Base-by-base conservation (phyloP, 2,113 vertebrate species). In the Periophthalmodon schlosseri region DNA sequence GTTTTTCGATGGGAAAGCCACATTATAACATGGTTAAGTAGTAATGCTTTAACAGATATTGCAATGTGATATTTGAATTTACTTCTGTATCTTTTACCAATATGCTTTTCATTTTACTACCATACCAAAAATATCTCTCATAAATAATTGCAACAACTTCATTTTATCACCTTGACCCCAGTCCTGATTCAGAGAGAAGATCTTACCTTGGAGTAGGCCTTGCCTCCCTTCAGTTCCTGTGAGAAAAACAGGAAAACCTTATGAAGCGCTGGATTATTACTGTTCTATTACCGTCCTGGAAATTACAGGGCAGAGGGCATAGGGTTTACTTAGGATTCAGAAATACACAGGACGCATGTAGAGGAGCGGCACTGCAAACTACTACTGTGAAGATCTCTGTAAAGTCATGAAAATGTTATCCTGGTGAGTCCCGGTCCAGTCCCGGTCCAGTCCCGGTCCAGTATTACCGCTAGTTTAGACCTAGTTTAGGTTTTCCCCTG, bases 141-240 rank as follows among this genome's bases (percentile, higher is more conserved):
- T 10, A 44, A 44, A 28, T 28, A 28, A 1, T 28, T 28, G 28
- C 28, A 28, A 28, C 28, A 8, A 44, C 10, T 44, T 44, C 9
- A 2, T 44, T 56, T 56, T 21, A 21, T 56, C 52, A 56, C n/a
- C 49, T 52, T 52, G 49, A 52, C 49, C 49, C 16, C 6, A 3
- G 16, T 7, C 15, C 61, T 36, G 28, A 2, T 63, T 60, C 0
- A 10, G 44, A 23, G 68, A 0, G n/a, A 68, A 60, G 56, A 72
- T 83, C 95, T 94, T 96, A 99, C 98, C 97, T 99, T 99, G 75
- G 95, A 95, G 82, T 95, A 99, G 1, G 97, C 88, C 90, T 99
- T 99, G 88, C 98, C 98, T 74, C 98, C 98, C 93, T 99, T 99
- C 85, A 98, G 95, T 88, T 99, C 98, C 98, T 99, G 90, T 76